Evolutionary conservation across 2,113 vertebrate genomes (phyloP), one percentile per base, ranked within the genome.

Genomic region (Cebus imitator): DNA sequence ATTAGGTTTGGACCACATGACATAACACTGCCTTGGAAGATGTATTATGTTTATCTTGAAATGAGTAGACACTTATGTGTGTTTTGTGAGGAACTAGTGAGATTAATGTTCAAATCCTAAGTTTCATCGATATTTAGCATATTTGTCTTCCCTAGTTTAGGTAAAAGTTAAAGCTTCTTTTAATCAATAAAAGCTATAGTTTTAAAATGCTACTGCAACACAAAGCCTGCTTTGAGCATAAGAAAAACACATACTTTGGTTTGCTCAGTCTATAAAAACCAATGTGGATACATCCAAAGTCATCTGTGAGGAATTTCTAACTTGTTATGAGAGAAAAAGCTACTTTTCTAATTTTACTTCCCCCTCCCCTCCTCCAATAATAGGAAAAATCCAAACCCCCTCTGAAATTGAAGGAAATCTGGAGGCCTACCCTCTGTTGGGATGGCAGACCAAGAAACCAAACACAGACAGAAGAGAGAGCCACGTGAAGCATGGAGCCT

Each of bases 61-160:
- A 91, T 40, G 61, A 95, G 8, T 25, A 76, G 72, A 84, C 37
- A 88, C 11, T 85, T 80, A 25, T 0, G 4, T 61, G 4, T 78
- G 27, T 48, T 80, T 78, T 84, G 17, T 2, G 8, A 25, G 35
- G 11, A 72, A 27, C 3, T 18, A 6, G 23, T 50, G 87, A 90
- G 96, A 95, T 70, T 82, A 64, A 87, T 96, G 94, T 90, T 94
- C 66, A 86, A 73, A 84, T 48, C 21, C 68, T 91, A 73, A 68
- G n/a, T 11, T 80, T 88, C 52, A 57, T 52, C 35, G 90, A 85
- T 37, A 75, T 82, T 73, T 30, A 50, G 52, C 25, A 35, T 52
- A 58, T 66, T 68, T 78, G 76, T 89, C 68, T 93, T 68, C 32
- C 35, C 87, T 52, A 90, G 58, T 64, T 96, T 32, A 64, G 18